A percentile compares a stretch with the other conserved stretches of the same genome.
Conservation (phyloP, 2,888 invertebrate species). For the Sminthurides aquaticus region DNA sequence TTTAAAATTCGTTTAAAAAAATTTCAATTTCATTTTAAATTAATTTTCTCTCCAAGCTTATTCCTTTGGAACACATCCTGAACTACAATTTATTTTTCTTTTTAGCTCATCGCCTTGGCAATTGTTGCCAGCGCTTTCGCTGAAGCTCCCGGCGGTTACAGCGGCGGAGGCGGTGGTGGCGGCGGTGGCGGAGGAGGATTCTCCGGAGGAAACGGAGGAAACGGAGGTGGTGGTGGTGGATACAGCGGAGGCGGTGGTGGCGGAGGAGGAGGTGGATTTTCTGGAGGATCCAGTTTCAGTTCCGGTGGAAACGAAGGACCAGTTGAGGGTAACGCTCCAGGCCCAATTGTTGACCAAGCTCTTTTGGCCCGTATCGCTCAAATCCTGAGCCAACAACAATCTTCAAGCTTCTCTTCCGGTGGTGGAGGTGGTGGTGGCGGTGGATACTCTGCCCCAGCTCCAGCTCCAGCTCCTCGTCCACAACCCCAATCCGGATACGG, state of each 20-base stretch:
- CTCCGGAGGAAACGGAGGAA: conserved; percentile 14
- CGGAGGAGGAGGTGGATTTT: conserved; percentile 18
- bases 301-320: conserved; percentile 28
- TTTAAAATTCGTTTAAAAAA: not conserved
- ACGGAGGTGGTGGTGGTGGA: conserved; percentile 29
- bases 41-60: too few relatives aligned
- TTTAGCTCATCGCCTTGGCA: conserved; percentile 34
- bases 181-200: conserved; percentile 14
- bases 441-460: not conserved
- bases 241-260: conserved; percentile 26
- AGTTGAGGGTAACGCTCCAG: conserved; percentile 28
- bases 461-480: conserved; percentile 11
- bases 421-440: conserved; percentile 23
- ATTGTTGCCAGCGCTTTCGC: conserved; percentile 28
- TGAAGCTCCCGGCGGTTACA: conserved; percentile 19
- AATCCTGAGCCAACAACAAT: conserved; percentile 29
- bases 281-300: conserved; percentile 20
- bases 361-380: conserved; percentile 37
- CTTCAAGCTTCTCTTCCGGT: conserved; percentile 1
- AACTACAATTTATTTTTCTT: not conserved
- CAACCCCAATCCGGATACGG: conserved; percentile 6
- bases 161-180: conserved; percentile 22
- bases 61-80: not conserved
- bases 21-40: not conserved
- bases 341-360: conserved; percentile 37